Base-by-base conservation (phyloP, 2,113 vertebrate genomes). In the Semnopithecus entellus region DNA sequence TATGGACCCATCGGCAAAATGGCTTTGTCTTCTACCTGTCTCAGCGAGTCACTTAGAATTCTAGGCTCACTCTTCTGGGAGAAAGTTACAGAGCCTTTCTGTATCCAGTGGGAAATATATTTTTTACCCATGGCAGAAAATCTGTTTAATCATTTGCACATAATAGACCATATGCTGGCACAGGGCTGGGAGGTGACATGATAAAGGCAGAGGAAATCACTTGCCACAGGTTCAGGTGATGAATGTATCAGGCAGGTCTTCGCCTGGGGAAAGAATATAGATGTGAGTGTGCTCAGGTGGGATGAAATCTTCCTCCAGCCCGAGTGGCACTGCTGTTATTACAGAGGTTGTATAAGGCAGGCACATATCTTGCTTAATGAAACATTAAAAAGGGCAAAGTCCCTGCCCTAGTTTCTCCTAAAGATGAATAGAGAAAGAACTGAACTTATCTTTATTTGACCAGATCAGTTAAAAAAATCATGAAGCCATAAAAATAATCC, bases 121-220 rank as follows among this genome's bases (percentile, higher is more conserved):
- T 85, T 97, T 97, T 95, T 94, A 95, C 84, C n/a, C 35, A 59
- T 94, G 80, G 96, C 91, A 97, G 95, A 96, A 97, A 96, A 96
- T 95, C 95, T 97, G 81, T 95, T 97, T 97, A 97, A 97, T 97
- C 95, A 92, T 95, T 97, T 97, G 88, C 88, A 96, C 92, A 96
- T 94, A 95, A 96, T 97, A 98, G 96, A 95, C 84, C 90, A 95
- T 96, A 96, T 97, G 95, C 96, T 97, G 68, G 90, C 3, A 0
- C 25, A n/a, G 90, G 87, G 66, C 93, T 97, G 48, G 70, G 91
- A 97, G 57, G 92, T 95, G 90, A 97, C 85, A 79, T 61, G 76
- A 95, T 94, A 96, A 97, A 98, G 66, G 80, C 72, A 94, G 92
- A 96, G 84, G 93, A 97, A 97, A 96, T 95, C 96, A 94, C 81